phyloP scores from a whole-genome alignment of 1,140 invertebrate species.

The Branchinecta lynchi region DNA sequence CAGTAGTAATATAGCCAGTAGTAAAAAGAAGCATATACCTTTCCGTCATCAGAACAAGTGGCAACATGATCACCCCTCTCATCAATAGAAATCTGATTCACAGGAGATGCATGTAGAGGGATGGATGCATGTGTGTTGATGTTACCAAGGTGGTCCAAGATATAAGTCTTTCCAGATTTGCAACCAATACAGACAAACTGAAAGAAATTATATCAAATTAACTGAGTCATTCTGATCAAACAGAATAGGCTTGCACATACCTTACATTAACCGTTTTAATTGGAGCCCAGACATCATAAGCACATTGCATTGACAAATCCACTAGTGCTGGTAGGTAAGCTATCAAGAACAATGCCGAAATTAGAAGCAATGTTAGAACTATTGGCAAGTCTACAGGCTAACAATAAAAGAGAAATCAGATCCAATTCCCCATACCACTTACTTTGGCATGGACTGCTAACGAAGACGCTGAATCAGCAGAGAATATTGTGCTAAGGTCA shows the following conservation, averaged over 20 bases:
- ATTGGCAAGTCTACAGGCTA: constrained; percentile 10
- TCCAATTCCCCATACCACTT: constrained; percentile 20
- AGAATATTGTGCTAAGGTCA: constrained; percentile 66
- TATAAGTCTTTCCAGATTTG: constrained; percentile 70
- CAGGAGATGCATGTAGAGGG: constrained; percentile 63
- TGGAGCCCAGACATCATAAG: no score
- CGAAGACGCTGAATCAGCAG: constrained; percentile 75
- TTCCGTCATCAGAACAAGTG: constrained; percentile 91
- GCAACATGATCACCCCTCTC: constrained; percentile 73
- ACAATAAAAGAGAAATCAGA: constrained; percentile 10
- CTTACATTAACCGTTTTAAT: no score
- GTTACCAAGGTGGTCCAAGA: constrained; percentile 86
- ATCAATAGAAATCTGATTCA: constrained; percentile 90
- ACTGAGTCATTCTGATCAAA: no score
- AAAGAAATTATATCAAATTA: constrained; percentile 23
- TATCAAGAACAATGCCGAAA: constrained; percentile 17
- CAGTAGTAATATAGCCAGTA: no score
- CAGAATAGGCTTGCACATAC: no score
- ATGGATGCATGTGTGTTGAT: constrained; percentile 53
- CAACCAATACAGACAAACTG: constrained; percentile 84
- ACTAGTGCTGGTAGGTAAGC: no score
- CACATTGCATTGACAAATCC: no score
- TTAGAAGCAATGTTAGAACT: constrained; percentile 20
- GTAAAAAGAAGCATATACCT: constrained; percentile 36
- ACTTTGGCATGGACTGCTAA: constrained; percentile 83